phyloP scores from a whole-genome alignment of 1,140 invertebrate species.

The Atta cephalotes region DNA sequence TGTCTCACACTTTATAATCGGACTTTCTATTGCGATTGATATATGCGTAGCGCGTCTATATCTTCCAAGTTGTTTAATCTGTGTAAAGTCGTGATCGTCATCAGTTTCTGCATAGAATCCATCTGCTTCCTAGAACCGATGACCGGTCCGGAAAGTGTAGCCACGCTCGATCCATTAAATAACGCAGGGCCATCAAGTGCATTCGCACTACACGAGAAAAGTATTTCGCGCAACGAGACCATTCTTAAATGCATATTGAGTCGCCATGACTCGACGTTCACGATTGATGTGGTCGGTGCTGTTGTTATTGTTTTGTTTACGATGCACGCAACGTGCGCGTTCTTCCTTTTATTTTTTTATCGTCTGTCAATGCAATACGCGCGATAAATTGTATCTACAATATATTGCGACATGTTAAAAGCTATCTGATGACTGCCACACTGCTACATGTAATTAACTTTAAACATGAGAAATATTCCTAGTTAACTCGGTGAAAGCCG shows the following conservation, averaged over 20 bases:
- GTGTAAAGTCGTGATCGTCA: slow-evolving; percentile 46
- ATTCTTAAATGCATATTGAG: slow-evolving; percentile 22
- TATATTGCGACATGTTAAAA: slow-evolving; percentile 17
- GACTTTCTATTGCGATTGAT: slow-evolving; percentile 36
- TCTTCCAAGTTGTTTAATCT: slow-evolving; percentile 46
- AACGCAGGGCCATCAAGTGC: slow-evolving; percentile 20
- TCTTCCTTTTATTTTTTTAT: too few relatives aligned
- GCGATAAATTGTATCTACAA: slow-evolving; percentile 8
- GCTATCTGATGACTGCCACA: slow-evolving; percentile 10
- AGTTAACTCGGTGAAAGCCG: slow-evolving; percentile 5
- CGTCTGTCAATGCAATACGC: slow-evolving; percentile 11
- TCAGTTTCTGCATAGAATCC: background rate
- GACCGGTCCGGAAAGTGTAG: slow-evolving; percentile 29
- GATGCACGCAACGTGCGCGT: too few relatives aligned
- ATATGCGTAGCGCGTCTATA: slow-evolving; percentile 20
- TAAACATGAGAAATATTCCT: background rate
- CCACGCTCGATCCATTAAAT: slow-evolving; percentile 53
- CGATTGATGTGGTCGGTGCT: slow-evolving; percentile 25
- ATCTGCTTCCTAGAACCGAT: slow-evolving; percentile 3
- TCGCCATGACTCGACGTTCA: background rate
- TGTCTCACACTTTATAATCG: slow-evolving; percentile 36
- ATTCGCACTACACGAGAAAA: slow-evolving; percentile 9
- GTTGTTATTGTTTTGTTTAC: background rate
- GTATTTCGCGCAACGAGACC: slow-evolving; percentile 14
- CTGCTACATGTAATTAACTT: slow-evolving; percentile 32